These are phyloP conservation scores for Scaptomyza pallida DNA, from an alignment of 1,140 invertebrate species.

Conservation along the genomic window DNA sequence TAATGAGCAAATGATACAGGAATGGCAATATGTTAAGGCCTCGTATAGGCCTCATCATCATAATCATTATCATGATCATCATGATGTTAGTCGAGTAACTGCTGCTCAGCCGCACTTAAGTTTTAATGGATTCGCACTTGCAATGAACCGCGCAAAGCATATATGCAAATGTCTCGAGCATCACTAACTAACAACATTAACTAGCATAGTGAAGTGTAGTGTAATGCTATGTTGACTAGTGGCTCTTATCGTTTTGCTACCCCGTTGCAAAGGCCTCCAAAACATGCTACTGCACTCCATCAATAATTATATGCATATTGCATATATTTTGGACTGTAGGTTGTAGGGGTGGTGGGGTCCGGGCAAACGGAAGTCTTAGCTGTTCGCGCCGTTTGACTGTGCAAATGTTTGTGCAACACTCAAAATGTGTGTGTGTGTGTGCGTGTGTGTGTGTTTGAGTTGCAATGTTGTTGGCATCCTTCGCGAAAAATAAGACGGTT, in stretches of 20 bases:
- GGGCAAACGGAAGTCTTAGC: slow-evolving; percentile 2
- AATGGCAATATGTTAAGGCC: not conserved
- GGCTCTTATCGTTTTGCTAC: slow-evolving; percentile 55
- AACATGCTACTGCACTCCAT: slow-evolving; percentile 57
- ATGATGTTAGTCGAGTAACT: not conserved
- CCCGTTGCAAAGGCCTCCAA: slow-evolving; percentile 33
- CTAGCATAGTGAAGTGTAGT: slow-evolving; percentile 54
- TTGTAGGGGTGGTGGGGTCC: no score
- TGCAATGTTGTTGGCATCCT: slow-evolving; percentile 30
- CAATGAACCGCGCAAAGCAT: slow-evolving; percentile 77
- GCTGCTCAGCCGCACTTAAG: slow-evolving; percentile 47
- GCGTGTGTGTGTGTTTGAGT: slow-evolving; percentile 17
- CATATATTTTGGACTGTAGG: slow-evolving; percentile 67
- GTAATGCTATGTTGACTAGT: not conserved
- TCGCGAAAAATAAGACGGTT: slow-evolving; percentile 72
- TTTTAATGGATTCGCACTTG: slow-evolving; percentile 80
- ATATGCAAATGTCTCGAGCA: slow-evolving; percentile 79
- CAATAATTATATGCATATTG: slow-evolving; percentile 81
- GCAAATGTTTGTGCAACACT: slow-evolving; percentile 78
- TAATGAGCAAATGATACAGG: slow-evolving; percentile 69
- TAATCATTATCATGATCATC: not conserved
- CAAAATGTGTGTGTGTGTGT: slow-evolving; percentile 44
- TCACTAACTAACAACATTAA: slow-evolving; percentile 79
- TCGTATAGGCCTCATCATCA: not conserved
- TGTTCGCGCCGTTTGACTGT: slow-evolving; percentile 66